Evolutionary conservation across 2,888 invertebrate species (phyloP).

Genomic region (Molorchus minor): DNA sequence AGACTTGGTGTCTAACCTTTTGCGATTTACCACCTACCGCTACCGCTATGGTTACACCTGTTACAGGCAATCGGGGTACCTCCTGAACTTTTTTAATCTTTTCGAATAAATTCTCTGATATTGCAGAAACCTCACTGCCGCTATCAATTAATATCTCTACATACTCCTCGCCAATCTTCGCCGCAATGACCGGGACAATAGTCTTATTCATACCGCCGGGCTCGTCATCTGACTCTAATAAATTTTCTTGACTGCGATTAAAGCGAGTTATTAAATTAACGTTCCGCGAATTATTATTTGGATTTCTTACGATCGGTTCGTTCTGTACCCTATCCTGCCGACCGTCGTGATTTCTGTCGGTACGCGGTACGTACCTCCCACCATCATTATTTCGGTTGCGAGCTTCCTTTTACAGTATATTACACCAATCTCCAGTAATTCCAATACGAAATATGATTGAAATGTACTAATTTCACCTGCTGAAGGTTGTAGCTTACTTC

Average conservation of each 20-base stretch:
- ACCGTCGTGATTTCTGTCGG: no score
- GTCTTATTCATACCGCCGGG: neutral
- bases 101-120: slow-evolving; percentile 10
- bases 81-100: neutral
- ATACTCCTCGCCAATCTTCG: neutral
- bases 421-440: no score
- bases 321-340: no score
- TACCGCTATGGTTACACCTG: slow-evolving; percentile 8
- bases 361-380: no score
- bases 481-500: no score
- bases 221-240: slow-evolving; percentile 2
- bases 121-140: slow-evolving; percentile 20
- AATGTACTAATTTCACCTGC: no score
- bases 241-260: slow-evolving; percentile 12
- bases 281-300: neutral
- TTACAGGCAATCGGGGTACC: slow-evolving; percentile 19
- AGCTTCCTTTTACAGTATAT: no score
- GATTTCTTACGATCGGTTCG: neutral
- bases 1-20: slow-evolving; percentile 18
- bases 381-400: no score
- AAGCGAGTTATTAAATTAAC: slow-evolving; percentile 23
- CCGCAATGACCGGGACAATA: slow-evolving; percentile 1
- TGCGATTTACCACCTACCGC: slow-evolving; percentile 20
- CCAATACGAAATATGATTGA: no score
- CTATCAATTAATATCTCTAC: slow-evolving; percentile 17